Percentiles rank a stretch among this genome's conserved stretches.
Conservation (phyloP, 2,888 invertebrate genomes). For the Pterostichus madidus region DNA sequence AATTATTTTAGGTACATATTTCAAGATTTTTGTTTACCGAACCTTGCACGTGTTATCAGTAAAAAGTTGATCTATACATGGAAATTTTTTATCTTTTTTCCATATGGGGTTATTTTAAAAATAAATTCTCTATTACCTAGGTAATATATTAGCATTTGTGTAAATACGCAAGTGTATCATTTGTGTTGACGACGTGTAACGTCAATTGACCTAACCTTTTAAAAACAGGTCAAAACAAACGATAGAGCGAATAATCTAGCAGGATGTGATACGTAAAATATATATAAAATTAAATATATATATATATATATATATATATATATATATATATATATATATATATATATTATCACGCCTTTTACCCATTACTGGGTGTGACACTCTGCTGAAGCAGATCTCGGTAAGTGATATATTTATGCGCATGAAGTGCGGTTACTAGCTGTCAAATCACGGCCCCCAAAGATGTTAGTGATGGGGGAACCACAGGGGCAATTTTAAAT, state of each 20-base stretch:
- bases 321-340: no score
- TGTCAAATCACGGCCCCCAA: no score
- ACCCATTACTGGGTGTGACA: no score
- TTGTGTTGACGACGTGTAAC: not conserved
- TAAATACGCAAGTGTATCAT: not conserved
- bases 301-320: no score
- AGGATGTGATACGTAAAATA: constrained; percentile 3
- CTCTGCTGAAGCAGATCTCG: no score
- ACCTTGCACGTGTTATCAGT: not conserved
- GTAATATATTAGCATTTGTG: not conserved
- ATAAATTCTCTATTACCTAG: not conserved
- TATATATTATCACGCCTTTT: no score
- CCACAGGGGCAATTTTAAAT: no score
- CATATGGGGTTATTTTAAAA: not conserved
- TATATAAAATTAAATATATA: no score
- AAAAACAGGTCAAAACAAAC: constrained; percentile 1
- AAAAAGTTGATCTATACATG: constrained; percentile 13
- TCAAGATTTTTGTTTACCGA: not conserved
- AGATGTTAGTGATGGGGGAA: no score
- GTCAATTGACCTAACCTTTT: not conserved
- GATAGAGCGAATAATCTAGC: not conserved
- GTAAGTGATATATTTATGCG: no score
- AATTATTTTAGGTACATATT: constrained; percentile 4
- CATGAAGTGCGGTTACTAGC: no score
- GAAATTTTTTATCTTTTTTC: not conserved